phyloP scores from a whole-genome alignment of 2,888 invertebrate species.

The Erpobdella octoculata region DNA sequence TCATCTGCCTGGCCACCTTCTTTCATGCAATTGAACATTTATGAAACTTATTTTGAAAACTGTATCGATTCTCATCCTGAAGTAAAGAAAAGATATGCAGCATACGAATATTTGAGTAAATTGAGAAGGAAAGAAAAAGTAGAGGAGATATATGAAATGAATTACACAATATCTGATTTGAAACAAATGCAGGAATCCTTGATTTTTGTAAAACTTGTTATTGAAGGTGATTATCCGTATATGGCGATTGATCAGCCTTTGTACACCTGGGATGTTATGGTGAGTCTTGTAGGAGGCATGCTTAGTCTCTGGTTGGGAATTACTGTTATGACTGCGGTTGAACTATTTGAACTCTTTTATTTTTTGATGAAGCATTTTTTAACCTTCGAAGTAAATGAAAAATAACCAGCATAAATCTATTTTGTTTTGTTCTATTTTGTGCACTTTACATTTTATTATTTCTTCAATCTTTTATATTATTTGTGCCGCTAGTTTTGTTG shows the following conservation, averaged over 20 bases:
- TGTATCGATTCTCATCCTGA: background rate
- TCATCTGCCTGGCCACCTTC: conserved; percentile 15
- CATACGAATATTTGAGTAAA: too few species aligned
- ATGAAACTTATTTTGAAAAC: background rate
- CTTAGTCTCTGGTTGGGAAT: conserved; percentile 23
- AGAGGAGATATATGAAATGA: background rate
- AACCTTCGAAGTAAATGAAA: too few species aligned
- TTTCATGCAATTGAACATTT: conserved; percentile 1
- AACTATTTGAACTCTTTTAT: conserved; percentile 12
- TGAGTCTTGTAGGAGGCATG: conserved; percentile 8
- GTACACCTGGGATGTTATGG: conserved; percentile 8
- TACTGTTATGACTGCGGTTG: conserved; percentile 20
- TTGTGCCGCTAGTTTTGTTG: too few species aligned
- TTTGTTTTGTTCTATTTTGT: too few species aligned
- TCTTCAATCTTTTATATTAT: too few species aligned
- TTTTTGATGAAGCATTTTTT: background rate
- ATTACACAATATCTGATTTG: background rate
- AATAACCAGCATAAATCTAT: too few species aligned
- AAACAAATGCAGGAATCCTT: conserved; percentile 2
- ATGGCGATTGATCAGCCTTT: background rate
- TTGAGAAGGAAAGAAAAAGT: background rate
- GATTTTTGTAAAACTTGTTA: conserved; percentile 12
- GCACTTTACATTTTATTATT: too few species aligned
- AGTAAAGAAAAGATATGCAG: background rate
- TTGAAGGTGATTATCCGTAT: conserved; percentile 6